Percentiles rank a stretch among this genome's conserved stretches.
Conservation (phyloP, 2,888 invertebrate species). For the Ormyrus nitidulus region DNA sequence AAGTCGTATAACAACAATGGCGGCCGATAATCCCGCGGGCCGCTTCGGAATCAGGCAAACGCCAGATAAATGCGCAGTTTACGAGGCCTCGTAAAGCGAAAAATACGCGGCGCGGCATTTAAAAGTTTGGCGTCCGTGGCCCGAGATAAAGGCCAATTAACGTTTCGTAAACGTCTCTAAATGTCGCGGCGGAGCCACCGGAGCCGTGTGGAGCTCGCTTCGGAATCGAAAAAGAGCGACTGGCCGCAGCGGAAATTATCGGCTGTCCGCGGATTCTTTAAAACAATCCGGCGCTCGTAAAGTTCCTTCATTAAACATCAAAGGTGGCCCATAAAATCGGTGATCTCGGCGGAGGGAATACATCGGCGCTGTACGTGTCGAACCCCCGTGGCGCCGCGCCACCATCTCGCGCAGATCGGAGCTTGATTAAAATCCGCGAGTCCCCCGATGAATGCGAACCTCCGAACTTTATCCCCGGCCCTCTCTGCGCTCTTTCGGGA, state of each 20-base stretch:
- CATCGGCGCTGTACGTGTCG: conserved; percentile 70
- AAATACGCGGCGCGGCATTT: conserved; percentile 43
- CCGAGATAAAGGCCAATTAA: conserved; percentile 54
- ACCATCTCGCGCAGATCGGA: conserved; percentile 73
- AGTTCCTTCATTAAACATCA: conserved; percentile 74
- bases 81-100: conserved; percentile 53
- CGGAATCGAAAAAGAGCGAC: conserved; percentile 48
- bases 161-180: conserved; percentile 50
- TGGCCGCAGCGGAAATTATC: conserved; percentile 67
- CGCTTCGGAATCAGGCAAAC: conserved; percentile 47
- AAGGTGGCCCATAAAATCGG: conserved; percentile 74
- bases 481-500: conserved; percentile 7
- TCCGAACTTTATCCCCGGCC: conserved; percentile 68
- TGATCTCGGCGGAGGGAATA: conserved; percentile 64
- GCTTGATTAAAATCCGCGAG: conserved; percentile 75
- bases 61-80: conserved; percentile 43
- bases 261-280: conserved; percentile 68
- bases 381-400: conserved; percentile 74
- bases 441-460: conserved; percentile 66
- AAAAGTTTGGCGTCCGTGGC: conserved; percentile 33
- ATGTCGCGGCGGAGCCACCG: conserved; percentile 46
- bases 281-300: conserved; percentile 73
- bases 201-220: not conserved
- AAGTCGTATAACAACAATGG: conserved; percentile 58
- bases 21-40: conserved; percentile 40